Evolutionary conservation across 2,888 invertebrate genomes (phyloP).

Genomic region (Hydraecia micacea): DNA sequence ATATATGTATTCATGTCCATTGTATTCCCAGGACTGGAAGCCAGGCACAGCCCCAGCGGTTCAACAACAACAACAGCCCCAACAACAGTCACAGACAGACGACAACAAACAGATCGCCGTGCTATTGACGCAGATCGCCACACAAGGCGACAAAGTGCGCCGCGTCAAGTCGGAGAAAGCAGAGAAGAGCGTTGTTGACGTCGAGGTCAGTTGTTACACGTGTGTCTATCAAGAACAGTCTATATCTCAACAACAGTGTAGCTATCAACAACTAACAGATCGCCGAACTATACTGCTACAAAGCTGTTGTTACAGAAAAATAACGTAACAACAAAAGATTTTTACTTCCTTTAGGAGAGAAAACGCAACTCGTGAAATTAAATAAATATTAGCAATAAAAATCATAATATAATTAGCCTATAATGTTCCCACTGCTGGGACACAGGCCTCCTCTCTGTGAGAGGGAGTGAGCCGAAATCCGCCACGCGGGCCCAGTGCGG

Average conservation of each 20-base stretch:
- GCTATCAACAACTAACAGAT: neutral
- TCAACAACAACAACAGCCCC: slow-evolving; percentile 36
- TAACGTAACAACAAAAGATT: neutral
- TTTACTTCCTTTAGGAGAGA: too few species aligned
- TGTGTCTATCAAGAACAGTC: neutral
- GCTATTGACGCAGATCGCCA: slow-evolving; percentile 82
- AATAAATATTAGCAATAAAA: neutral
- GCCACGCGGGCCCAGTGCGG: too few species aligned
- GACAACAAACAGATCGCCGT: slow-evolving; percentile 70
- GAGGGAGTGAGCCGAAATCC: too few species aligned
- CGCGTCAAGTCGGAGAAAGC: slow-evolving; percentile 93
- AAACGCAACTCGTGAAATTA: neutral
- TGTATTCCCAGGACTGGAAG: slow-evolving; percentile 75
- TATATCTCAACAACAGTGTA: neutral
- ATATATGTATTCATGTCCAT: neutral
- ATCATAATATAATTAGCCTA: too few species aligned
- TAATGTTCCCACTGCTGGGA: too few species aligned
- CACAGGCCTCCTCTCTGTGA: too few species aligned
- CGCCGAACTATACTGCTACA: too few species aligned
- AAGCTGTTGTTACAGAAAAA: neutral
- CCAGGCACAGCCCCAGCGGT: slow-evolving; percentile 63
- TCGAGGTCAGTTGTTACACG: slow-evolving; percentile 72
- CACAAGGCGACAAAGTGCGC: slow-evolving; percentile 93
- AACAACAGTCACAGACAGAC: slow-evolving; percentile 54
- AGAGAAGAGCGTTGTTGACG: slow-evolving; percentile 89